Base-by-base conservation (phyloP, 2,113 vertebrate genomes). In the Panthera tigris region DNA sequence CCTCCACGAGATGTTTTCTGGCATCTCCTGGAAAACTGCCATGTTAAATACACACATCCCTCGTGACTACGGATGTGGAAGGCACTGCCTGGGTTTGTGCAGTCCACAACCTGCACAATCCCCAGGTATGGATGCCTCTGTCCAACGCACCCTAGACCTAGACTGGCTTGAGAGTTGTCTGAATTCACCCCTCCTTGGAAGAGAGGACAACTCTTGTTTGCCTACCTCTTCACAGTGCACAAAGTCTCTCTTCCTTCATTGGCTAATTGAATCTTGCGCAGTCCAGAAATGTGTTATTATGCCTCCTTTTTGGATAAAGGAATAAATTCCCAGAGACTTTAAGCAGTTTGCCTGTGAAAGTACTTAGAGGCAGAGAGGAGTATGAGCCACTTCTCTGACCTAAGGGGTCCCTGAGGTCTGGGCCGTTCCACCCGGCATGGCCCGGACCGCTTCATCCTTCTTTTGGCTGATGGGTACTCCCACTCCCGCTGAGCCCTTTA, bases 401-500 rank as follows among this genome's bases (percentile, higher is more conserved):
- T 7, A 27, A 68, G 57, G 48, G 4, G 19, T 33, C 52, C 66
- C 41, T n/a, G 66, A 87, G 41, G 36, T 10, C 39, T 11, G 16
- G 41, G 48, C 12, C 1, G 33, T 25, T 1, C 68, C 41, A 8
- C 27, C 55, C 29, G 3, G 11, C 2, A 0, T 8, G 68, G 52
- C 13, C 21, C 4, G 11, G 10, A 9, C 23, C 3, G 29, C n/a
- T 21, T 23, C 8, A 6, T 29, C 14, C 25, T 73, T 4, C 0
- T 45, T 0, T 18, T 9, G 33, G 33, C 1, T 33, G 27, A 33
- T 1, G 14, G 50, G 15, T 10, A 18, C 25, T 41, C 15, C n/a
- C 73, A 31, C 4, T 2, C 11, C 55, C 7, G 0, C 14, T 39
- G 33, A 2, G 21, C 27, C 76, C 68, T 48, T 45, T 29, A 5